Percentiles rank a stretch among this genome's conserved stretches.
Evolutionary conservation across 2,797 vertebrate genomes (phyloP).

Genomic region (Diceros bicornis): DNA sequence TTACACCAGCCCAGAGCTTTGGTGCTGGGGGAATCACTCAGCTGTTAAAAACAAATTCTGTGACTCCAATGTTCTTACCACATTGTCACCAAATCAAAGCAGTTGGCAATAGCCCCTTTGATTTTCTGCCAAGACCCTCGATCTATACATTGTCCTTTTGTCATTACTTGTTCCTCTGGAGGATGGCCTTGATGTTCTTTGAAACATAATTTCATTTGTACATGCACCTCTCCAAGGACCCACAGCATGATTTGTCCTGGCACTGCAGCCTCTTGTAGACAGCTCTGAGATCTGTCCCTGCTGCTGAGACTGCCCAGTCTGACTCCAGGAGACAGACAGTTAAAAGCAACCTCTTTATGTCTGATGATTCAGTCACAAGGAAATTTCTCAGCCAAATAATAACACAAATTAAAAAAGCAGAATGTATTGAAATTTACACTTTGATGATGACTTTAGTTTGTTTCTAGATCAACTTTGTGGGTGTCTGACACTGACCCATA

Average conservation of each 20-base stretch:
- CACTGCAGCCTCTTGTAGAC: not conserved
- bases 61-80: slow-evolving; percentile 50
- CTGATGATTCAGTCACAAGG: not conserved
- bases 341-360: not conserved
- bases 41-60: slow-evolving; percentile 74
- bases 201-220: slow-evolving; percentile 80
- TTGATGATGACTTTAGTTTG: not conserved
- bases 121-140: slow-evolving; percentile 78
- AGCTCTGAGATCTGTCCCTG: not conserved
- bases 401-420: not conserved
- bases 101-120: slow-evolving; percentile 61
- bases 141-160: slow-evolving; percentile 76
- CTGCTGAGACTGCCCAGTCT: not conserved
- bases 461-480: not conserved
- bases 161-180: slow-evolving; percentile 72
- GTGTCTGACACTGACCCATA: not conserved
- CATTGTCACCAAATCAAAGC: slow-evolving; percentile 77
- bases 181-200: slow-evolving; percentile 72
- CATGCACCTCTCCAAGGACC: slow-evolving; percentile 49
- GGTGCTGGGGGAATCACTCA: slow-evolving; percentile 42
- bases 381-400: not conserved
- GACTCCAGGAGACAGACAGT: not conserved
- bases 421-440: not conserved
- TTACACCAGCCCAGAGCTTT: slow-evolving; percentile 26
- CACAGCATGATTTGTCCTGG: not conserved